These are phyloP conservation scores for Acholoe squamosa DNA, from an alignment of 2,888 invertebrate genomes.

Conservation along the genomic window DNA sequence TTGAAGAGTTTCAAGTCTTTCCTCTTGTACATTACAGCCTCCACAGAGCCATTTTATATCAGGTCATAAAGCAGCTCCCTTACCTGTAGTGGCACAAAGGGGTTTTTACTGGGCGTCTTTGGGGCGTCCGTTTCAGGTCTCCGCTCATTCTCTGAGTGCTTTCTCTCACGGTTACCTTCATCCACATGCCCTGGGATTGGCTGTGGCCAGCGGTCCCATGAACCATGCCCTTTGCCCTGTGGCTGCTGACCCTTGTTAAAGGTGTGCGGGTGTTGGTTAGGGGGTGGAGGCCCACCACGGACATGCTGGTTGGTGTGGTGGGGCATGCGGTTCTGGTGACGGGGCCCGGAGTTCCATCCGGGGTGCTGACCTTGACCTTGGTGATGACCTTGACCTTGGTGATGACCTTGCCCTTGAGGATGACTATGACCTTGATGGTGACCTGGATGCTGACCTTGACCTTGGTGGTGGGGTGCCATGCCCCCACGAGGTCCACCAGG, in stretches of 20 bases:
- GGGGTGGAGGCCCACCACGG: constrained; percentile 11
- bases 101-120: constrained; percentile 61
- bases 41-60: too few relatives aligned
- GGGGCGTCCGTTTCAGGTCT: background rate
- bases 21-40: too few relatives aligned
- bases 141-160: background rate
- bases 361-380: constrained; percentile 52
- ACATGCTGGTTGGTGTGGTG: constrained; percentile 48
- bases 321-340: constrained; percentile 34
- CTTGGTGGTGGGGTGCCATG: background rate
- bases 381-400: constrained; percentile 30
- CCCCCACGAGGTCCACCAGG: background rate
- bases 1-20: too few relatives aligned
- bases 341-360: constrained; percentile 29
- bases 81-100: constrained; percentile 65
- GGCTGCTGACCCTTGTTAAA: constrained; percentile 32
- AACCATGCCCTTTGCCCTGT: constrained; percentile 33
- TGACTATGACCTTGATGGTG: constrained; percentile 59
- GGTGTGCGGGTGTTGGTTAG: constrained; percentile 36
- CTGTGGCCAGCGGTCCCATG: constrained; percentile 35
- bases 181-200: background rate
- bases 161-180: background rate
- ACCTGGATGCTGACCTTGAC: background rate
- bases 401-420: background rate
- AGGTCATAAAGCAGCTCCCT: background rate